These are phyloP conservation scores for Thecocarcelia acutangulata DNA, from an alignment of 2,888 invertebrate species.

Conservation along the genomic window DNA sequence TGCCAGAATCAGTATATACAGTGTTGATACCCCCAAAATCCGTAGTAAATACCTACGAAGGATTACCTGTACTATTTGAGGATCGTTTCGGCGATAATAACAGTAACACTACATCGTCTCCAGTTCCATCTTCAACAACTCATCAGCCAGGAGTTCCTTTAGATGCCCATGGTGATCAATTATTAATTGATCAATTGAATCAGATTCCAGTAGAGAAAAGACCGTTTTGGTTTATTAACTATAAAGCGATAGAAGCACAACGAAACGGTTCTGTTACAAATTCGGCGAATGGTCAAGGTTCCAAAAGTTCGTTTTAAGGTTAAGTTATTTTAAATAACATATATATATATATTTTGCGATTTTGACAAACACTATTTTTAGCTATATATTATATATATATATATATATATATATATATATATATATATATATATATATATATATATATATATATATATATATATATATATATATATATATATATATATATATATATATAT, in stretches of 20 bases:
- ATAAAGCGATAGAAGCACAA: slow-evolving; percentile 85
- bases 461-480: too few relatives aligned
- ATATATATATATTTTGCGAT: too few relatives aligned
- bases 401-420: too few relatives aligned
- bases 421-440: too few relatives aligned
- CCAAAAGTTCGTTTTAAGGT: slow-evolving; percentile 62
- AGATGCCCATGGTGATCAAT: slow-evolving; percentile 86
- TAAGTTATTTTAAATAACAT: slow-evolving; percentile 34
- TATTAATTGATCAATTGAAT: slow-evolving; percentile 85
- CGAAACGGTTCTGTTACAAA: slow-evolving; percentile 77
- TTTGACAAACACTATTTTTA: too few relatives aligned
- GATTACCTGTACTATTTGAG: slow-evolving; percentile 25
- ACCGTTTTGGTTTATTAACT: slow-evolving; percentile 89
- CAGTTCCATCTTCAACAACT: slow-evolving; percentile 20
- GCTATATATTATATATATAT: too few relatives aligned
- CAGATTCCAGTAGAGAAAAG: slow-evolving; percentile 86
- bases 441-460: too few relatives aligned
- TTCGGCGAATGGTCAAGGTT: slow-evolving; percentile 36
- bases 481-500: too few relatives aligned
- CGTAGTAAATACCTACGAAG: not conserved
- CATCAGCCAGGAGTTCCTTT: slow-evolving; percentile 82
- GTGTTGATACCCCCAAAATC: slow-evolving; percentile 20
- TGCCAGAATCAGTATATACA: slow-evolving; percentile 50
- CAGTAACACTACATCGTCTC: slow-evolving; percentile 27
- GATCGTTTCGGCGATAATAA: slow-evolving; percentile 40